Percentiles rank a stretch among this genome's conserved stretches.
phyloP scores from a whole-genome alignment of 2,797 vertebrate genomes.

The Amblyopsis hoosieri region DNA sequence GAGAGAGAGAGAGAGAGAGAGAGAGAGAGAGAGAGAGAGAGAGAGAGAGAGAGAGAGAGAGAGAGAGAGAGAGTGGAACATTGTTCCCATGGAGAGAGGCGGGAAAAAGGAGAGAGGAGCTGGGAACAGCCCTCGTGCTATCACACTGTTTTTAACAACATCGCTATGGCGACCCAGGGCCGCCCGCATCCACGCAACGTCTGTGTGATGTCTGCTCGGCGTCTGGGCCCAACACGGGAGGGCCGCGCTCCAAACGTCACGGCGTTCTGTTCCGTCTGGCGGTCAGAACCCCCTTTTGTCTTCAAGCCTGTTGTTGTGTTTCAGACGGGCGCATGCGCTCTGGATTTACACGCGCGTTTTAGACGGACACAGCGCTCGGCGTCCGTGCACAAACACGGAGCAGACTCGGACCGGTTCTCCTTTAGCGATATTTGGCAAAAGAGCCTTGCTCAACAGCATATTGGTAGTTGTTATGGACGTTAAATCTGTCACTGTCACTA shows the following conservation, averaged over 20 bases:
- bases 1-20: conserved; percentile 6
- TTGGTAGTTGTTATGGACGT: no score
- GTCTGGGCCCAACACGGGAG: conserved; percentile 74
- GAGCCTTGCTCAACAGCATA: no score
- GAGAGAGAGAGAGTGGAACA: conserved; percentile 12
- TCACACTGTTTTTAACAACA: conserved; percentile 85
- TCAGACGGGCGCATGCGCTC: no score
- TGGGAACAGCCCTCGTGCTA: conserved; percentile 80
- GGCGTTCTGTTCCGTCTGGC: no score
- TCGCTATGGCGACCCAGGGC: conserved; percentile 76
- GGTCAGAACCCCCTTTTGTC: no score
- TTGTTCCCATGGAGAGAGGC: conserved; percentile 4
- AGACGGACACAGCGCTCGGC: no score
- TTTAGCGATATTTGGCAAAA: no score
- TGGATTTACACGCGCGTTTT: no score
- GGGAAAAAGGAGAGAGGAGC: neutral
- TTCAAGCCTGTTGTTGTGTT: no score
- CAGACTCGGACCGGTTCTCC: no score
- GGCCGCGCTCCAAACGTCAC: conserved; percentile 67
- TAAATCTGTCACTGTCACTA: no score
- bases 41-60: conserved; percentile 4
- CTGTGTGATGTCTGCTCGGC: conserved; percentile 81
- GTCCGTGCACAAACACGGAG: no score
- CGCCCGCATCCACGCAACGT: conserved; percentile 83
- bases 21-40: neutral